Evolutionary conservation across 2,888 invertebrate species (phyloP).

Genomic region (Ischnus inquisitorius): DNA sequence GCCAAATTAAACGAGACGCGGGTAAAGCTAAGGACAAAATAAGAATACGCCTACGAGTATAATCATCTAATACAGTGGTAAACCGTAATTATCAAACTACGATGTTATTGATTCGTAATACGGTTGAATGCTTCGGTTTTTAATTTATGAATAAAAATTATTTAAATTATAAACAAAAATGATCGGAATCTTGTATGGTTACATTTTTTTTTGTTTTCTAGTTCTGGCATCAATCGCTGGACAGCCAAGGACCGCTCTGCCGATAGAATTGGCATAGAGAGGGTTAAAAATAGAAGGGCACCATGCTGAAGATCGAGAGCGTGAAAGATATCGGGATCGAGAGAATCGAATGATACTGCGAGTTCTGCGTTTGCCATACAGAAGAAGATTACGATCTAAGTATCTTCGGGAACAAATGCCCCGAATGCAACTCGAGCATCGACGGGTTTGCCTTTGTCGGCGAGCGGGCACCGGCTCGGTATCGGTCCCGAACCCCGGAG

Average conservation of each 20-base stretch:
- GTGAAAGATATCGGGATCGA: slow-evolving; percentile 29
- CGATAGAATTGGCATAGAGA: neutral
- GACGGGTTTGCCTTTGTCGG: slow-evolving; percentile 75
- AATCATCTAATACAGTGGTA: slow-evolving; percentile 18
- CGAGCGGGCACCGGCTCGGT: slow-evolving; percentile 75
- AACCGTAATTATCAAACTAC: slow-evolving; percentile 12
- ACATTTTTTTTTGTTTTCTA: neutral
- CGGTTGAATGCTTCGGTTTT: neutral
- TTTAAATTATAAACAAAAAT: neutral
- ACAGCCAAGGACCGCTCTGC: neutral
- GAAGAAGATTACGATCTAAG: slow-evolving; percentile 65
- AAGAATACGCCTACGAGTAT: slow-evolving; percentile 14
- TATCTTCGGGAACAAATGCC: slow-evolving; percentile 82
- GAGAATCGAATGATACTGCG: slow-evolving; percentile 29
- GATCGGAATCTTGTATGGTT: no score
- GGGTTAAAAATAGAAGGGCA: slow-evolving; percentile 16
- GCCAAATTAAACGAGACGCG: slow-evolving; percentile 30
- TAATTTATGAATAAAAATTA: no score
- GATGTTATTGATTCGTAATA: neutral
- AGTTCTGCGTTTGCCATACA: slow-evolving; percentile 40
- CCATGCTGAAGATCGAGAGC: slow-evolving; percentile 1
- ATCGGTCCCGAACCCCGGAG: slow-evolving; percentile 51
- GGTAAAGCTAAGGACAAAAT: slow-evolving; percentile 15
- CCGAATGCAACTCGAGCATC: slow-evolving; percentile 70
- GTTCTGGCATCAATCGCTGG: neutral